Evolutionary conservation across 2,888 invertebrate genomes (phyloP), one percentile per base, ranked within the genome.

Genomic region (Microctonus hyperodae): DNA sequence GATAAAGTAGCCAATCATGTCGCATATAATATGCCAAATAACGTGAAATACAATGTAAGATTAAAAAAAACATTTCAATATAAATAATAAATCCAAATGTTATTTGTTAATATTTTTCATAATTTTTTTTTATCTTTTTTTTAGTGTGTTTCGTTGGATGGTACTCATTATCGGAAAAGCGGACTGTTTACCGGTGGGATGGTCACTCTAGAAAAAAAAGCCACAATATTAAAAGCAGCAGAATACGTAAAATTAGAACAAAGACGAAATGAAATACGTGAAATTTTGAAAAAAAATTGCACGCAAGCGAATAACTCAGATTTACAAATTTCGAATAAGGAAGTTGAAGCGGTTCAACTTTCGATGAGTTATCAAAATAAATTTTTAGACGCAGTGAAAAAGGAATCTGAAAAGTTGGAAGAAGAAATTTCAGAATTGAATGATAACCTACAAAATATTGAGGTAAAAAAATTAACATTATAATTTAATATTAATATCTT

Each of bases 151-250:
- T 95, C 98, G 0, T 85, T 98, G 67, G 98, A 98, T 86, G 98
- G 98, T 64, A 98, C 97, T 1, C 95, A 96, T 83, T 98, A 97
- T 86, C 96, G 96, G 84, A 97, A 96, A 85, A 95, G 95, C 1
- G 98, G 98, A 61, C 93, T 97, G 72, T 97, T 98, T 78, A 97
- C 97, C 13, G 94, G 95, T 7, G 95, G 94, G 20, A 40, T 40
- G n/a, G 10, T 16, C 13, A 63, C 62, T 86, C 85, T 98, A 84
- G 95, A 95, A 58, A 90, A 95, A 20, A 95, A 97, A 84, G 97
- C 97, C 48, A 94, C 96, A 83, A 90, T 96, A 48, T 98, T 97
- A 97, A 97, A 97, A 59, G 20, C 44, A 7, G 20, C 16, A 50
- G 53, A 10, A 22, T 7, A 16, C 31, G 31, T 57, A 40, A 9